Evolutionary conservation across 2,888 invertebrate species (phyloP).

Genomic region (Zaprionus obscuricornis): DNA sequence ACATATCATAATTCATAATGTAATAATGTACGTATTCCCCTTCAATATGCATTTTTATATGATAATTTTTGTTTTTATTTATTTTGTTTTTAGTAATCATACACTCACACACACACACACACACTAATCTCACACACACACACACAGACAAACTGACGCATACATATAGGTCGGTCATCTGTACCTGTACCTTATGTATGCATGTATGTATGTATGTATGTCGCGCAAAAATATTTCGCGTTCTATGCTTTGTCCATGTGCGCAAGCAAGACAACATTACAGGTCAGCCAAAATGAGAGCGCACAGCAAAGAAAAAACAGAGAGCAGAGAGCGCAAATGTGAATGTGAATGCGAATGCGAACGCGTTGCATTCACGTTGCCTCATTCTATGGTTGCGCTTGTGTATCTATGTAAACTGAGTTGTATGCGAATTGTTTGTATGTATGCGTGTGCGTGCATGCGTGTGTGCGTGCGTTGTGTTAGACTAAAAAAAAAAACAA

Average conservation of each 20-base stretch:
- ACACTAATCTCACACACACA: background rate
- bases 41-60: slow-evolving; percentile 13
- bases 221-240: slow-evolving; percentile 43
- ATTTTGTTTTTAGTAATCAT: slow-evolving; percentile 10
- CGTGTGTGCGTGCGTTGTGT: slow-evolving; percentile 7
- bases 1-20: slow-evolving; percentile 36
- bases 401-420: no score
- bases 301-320: no score
- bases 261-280: slow-evolving; percentile 61
- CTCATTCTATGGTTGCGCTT: no score
- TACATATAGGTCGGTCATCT: slow-evolving; percentile 9
- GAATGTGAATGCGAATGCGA: no score
- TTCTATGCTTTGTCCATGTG: slow-evolving; percentile 37
- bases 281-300: slow-evolving; percentile 21
- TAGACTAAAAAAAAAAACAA: slow-evolving; percentile 8
- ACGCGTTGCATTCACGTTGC: slow-evolving; percentile 25
- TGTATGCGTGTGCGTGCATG: slow-evolving; percentile 8
- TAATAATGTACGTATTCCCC: slow-evolving; percentile 19
- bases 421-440: no score
- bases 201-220: slow-evolving; percentile 20
- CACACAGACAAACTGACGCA: background rate
- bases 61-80: no score
- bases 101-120: background rate
- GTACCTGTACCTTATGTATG: slow-evolving; percentile 10
- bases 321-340: no score